Evolutionary conservation across 2,113 vertebrate species (phyloP).

Genomic region (Parotia lawesii): DNA sequence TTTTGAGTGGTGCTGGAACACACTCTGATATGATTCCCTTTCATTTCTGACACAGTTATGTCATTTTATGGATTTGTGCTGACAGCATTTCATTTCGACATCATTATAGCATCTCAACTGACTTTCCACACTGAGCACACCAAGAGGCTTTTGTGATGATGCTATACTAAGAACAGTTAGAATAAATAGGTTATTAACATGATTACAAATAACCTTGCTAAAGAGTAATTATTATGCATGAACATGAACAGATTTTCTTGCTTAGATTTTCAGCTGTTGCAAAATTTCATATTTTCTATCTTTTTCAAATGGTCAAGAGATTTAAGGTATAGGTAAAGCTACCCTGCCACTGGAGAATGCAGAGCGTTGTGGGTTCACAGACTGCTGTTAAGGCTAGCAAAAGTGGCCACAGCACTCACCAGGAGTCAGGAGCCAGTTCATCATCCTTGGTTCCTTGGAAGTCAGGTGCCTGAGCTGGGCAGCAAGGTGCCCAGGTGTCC

Average conservation of each 20-base stretch:
- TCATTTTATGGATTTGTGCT: constrained; percentile 60
- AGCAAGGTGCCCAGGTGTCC: not conserved
- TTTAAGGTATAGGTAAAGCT: not conserved
- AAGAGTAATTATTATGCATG: not conserved
- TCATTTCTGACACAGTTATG: constrained; percentile 72
- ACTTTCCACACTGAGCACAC: constrained; percentile 34
- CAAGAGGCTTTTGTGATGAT: constrained; percentile 24
- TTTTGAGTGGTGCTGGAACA: constrained; percentile 69
- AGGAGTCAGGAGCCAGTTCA: not conserved
- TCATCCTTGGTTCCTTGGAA: not conserved
- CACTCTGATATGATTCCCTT: constrained; percentile 65
- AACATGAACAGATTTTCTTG: not conserved
- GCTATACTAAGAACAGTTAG: constrained; percentile 48
- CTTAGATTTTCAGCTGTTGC: not conserved
- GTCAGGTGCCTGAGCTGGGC: not conserved
- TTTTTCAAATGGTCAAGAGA: not conserved
- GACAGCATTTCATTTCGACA: constrained; percentile 74
- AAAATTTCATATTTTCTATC: not conserved
- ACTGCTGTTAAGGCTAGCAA: rapidly evolving
- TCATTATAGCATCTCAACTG: constrained; percentile 66
- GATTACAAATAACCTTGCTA: not conserved
- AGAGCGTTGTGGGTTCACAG: not conserved
- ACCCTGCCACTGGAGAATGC: not conserved
- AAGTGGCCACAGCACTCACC: not conserved
- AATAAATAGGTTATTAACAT: not conserved